A percentile compares a stretch with the other conserved stretches of the same genome.
phyloP scores from a whole-genome alignment of 2,888 invertebrate genomes.

The Chaitophorus viminalis region DNA sequence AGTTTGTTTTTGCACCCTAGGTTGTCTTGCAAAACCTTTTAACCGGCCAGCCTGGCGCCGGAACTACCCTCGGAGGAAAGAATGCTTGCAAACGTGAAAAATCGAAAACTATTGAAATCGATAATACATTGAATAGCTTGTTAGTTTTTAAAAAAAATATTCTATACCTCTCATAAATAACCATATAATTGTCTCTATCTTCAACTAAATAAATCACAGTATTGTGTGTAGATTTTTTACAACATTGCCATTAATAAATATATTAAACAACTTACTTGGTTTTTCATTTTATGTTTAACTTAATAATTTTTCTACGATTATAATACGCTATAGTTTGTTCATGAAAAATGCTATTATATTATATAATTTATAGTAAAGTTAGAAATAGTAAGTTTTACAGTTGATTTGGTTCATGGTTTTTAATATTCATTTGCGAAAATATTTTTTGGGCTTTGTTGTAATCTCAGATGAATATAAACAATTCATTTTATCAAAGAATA shows the following conservation, averaged over 20 bases:
- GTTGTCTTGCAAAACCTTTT: conserved; percentile 55
- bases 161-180: neutral
- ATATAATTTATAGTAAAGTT: neutral
- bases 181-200: neutral
- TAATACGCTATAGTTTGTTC: neutral
- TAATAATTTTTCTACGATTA: too few relatives aligned
- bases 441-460: neutral
- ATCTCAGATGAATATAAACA: neutral
- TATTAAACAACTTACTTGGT: too few relatives aligned
- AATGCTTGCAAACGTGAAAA: conserved; percentile 11
- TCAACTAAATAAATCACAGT: neutral
- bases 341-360: too few relatives aligned
- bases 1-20: conserved; percentile 33
- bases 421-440: neutral
- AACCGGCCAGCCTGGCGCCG: conserved; percentile 59
- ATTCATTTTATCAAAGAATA: neutral
- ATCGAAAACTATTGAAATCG: conserved; percentile 7
- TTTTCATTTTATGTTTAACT: too few relatives aligned
- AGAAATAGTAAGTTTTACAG: neutral
- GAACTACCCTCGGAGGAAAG: conserved; percentile 18
- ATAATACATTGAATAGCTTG: neutral
- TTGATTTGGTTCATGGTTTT: neutral
- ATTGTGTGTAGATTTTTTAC: too few relatives aligned
- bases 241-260: too few relatives aligned
- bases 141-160: neutral